Base-by-base conservation (phyloP, 2,797 vertebrate genomes). In the Taenioides sp. region DNA sequence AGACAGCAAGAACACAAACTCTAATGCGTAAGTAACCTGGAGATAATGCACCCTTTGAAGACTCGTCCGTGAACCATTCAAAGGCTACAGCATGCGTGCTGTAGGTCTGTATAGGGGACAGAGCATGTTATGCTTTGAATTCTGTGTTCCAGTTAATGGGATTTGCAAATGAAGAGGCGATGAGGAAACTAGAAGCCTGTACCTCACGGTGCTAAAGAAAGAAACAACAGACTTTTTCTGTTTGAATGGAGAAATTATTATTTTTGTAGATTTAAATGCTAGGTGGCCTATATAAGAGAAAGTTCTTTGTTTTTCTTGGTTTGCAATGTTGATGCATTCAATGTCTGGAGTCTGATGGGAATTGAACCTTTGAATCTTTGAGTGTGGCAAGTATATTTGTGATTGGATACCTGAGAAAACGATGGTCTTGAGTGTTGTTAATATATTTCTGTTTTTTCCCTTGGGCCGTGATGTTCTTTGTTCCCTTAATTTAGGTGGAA, bases 1-100 rank as follows among this genome's bases (percentile, higher is more conserved):
- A 68, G 66, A 40, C 65, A 74, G 71, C 55, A 25, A 43, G 43
- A 65, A 66, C 68, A 20, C 25, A 40, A 47, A 68, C 37, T 28
- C 3, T 16, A 61, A 60, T 64, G 63, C 69, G 64, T 49, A 70
- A 60, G 22, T 65, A 73, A 27, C 70, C 31, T 34, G 62, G 27
- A 73, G 69, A 68, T 75, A 70, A 69, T 40, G 5, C 64, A 66
- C 52, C 50, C 65, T 72, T 67, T 73, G 66, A 43, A 73, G 20
- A 58, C 16, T 40, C 9, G 9, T 0, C 12, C 50, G 10, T 11
- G 67, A 7, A 17, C 58, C 73, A 73, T 14, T 58, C 58, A 60
- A 25, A 67, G 22, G 16, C 11, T 47, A 70, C 31, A 60, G 40
- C 65, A 52, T 43, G 69, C 31, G 49, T 2, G 6, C 25, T 57